Percentiles rank a stretch among this genome's conserved stretches.
Evolutionary conservation across 2,113 vertebrate genomes (phyloP).

Genomic region (Gila orcuttii): DNA sequence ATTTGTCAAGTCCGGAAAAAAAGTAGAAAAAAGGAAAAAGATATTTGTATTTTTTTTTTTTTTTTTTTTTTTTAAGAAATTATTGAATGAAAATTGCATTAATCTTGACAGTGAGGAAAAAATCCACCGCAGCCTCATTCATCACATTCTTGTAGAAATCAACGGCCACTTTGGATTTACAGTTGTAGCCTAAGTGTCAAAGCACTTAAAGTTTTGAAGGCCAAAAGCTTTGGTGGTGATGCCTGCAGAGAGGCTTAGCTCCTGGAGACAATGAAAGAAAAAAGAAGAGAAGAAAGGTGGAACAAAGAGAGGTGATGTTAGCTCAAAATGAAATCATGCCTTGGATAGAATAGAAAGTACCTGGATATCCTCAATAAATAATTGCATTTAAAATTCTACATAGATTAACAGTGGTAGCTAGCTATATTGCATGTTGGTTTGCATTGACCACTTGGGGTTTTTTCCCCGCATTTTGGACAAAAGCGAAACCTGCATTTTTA

Average conservation of each 20-base stretch:
- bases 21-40: too few species aligned
- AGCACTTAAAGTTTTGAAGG: neutral
- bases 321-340: neutral
- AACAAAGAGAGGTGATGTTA: neutral
- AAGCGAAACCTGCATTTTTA: neutral
- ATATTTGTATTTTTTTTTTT: neutral
- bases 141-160: constrained; percentile 1
- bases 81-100: neutral
- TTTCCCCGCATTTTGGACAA: neutral
- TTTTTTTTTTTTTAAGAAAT: neutral
- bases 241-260: neutral
- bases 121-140: neutral
- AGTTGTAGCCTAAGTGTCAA: constrained; percentile 7
- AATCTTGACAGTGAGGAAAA: neutral
- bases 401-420: too few species aligned
- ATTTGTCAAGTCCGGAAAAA: neutral
- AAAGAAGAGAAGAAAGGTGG: neutral
- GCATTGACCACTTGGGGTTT: neutral
- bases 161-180: constrained; percentile 20
- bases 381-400: neutral
- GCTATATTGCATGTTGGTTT: neutral
- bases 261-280: neutral
- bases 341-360: neutral
- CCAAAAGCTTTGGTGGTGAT: neutral
- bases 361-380: neutral